Evolutionary conservation across 2,888 invertebrate genomes (phyloP).

Genomic region (Apamea sordens): DNA sequence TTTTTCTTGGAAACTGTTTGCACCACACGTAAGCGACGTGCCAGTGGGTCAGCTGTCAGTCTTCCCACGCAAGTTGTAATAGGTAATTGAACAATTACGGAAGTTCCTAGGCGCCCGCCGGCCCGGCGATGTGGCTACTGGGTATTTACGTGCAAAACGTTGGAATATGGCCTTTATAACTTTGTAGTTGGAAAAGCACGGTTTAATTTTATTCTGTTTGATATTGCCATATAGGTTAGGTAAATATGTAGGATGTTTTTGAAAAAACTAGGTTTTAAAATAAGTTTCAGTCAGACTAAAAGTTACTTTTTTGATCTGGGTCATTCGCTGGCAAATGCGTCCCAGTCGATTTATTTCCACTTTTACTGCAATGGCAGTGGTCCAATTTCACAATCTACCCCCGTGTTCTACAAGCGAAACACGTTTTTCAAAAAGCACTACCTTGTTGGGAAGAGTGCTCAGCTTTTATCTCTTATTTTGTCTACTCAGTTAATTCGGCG

Average conservation of each 20-base stretch:
- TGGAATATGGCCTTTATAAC: slow-evolving; percentile 17
- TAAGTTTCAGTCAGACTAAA: slow-evolving; percentile 64
- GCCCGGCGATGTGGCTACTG: slow-evolving; percentile 23
- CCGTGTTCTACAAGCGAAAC: slow-evolving; percentile 84
- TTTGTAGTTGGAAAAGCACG: neutral
- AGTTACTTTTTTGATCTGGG: slow-evolving; percentile 83
- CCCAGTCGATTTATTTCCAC: slow-evolving; percentile 87
- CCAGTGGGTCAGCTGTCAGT: slow-evolving; percentile 59
- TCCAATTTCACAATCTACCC: slow-evolving; percentile 87
- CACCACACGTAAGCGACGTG: neutral
- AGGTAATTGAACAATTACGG: slow-evolving; percentile 56
- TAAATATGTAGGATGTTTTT: neutral
- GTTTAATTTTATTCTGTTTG: neutral
- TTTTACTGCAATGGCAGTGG: slow-evolving; percentile 89
- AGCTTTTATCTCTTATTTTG: slow-evolving; percentile 72
- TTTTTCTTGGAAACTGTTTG: slow-evolving; percentile 22
- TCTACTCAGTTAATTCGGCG: slow-evolving; percentile 65
- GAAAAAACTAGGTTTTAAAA: slow-evolving; percentile 36
- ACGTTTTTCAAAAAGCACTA: slow-evolving; percentile 83
- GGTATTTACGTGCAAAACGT: slow-evolving; percentile 49
- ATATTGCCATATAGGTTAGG: neutral
- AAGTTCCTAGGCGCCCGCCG: slow-evolving; percentile 47
- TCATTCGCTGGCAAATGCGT: slow-evolving; percentile 84
- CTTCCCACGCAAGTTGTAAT: slow-evolving; percentile 66
- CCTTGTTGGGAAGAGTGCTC: slow-evolving; percentile 70